These are phyloP conservation scores for Heteropelma amictum DNA, from an alignment of 2,888 invertebrate species.

Conservation along the genomic window DNA sequence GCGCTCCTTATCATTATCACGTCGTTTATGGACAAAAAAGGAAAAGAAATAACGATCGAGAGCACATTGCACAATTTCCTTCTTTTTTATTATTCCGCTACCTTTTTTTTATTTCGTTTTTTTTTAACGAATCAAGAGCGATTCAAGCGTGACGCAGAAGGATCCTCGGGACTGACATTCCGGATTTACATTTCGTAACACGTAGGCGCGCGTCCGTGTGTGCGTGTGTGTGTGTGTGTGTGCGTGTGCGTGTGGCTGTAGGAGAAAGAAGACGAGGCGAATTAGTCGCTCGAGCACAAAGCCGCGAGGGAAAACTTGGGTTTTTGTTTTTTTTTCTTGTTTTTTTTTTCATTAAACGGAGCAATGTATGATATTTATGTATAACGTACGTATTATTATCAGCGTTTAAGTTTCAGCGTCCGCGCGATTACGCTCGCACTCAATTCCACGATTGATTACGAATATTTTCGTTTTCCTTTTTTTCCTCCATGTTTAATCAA, in stretches of 20 bases:
- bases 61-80: slow-evolving; percentile 43
- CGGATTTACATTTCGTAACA: slow-evolving; percentile 44
- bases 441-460: slow-evolving; percentile 28
- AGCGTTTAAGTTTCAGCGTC: slow-evolving; percentile 60
- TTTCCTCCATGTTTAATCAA: neutral
- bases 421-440: slow-evolving; percentile 59
- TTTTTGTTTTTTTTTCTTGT: too few relatives aligned
- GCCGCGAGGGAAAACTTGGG: too few relatives aligned
- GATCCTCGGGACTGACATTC: slow-evolving; percentile 48
- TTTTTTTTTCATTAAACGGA: too few relatives aligned
- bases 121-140: slow-evolving; percentile 9
- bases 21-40: slow-evolving; percentile 13
- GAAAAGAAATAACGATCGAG: slow-evolving; percentile 10
- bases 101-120: neutral
- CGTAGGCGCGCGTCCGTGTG: neutral
- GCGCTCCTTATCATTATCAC: slow-evolving; percentile 22
- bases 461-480: neutral
- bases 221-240: neutral
- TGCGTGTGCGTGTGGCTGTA: neutral
- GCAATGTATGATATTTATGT: slow-evolving; percentile 72
- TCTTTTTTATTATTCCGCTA: neutral
- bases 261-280: neutral
- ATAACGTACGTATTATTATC: slow-evolving; percentile 68
- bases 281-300: slow-evolving; percentile 50
- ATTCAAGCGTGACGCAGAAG: slow-evolving; percentile 6